Evolutionary conservation across 2,113 vertebrate species (phyloP).

Genomic region (Globicephala melas): DNA sequence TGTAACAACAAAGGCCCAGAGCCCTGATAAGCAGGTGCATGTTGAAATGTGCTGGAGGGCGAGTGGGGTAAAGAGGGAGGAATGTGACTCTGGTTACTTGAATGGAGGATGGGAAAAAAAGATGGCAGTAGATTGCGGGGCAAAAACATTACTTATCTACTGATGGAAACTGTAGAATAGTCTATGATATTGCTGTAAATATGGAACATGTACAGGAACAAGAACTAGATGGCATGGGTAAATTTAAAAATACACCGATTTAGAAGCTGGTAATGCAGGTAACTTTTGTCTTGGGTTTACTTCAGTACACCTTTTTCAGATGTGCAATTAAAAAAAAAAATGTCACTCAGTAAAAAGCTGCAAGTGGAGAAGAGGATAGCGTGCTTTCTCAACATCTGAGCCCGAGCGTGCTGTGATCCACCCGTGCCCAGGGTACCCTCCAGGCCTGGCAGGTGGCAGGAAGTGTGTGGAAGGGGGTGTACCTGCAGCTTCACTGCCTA

Average conservation of each 20-base stretch:
- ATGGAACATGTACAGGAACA: accelerated
- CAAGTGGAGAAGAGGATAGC: accelerated
- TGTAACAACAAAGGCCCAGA: background rate
- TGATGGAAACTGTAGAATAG: too few relatives aligned
- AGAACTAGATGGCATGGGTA: too few relatives aligned
- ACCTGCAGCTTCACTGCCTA: background rate
- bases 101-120: background rate
- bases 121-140: background rate
- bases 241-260: background rate
- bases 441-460: background rate
- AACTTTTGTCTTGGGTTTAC: background rate
- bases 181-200: background rate
- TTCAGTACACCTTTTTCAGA: background rate
- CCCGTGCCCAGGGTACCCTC: background rate
- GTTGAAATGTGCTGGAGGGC: accelerated
- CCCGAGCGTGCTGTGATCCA: accelerated
- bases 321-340: background rate
- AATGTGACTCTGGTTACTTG: background rate
- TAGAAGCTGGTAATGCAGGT: background rate
- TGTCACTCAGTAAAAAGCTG: background rate
- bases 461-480: background rate
- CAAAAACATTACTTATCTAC: background rate
- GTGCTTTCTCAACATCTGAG: background rate
- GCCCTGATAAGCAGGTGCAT: accelerated
- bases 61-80: background rate